phyloP scores from a whole-genome alignment of 2,797 vertebrate species.

The Falco biarmicus region DNA sequence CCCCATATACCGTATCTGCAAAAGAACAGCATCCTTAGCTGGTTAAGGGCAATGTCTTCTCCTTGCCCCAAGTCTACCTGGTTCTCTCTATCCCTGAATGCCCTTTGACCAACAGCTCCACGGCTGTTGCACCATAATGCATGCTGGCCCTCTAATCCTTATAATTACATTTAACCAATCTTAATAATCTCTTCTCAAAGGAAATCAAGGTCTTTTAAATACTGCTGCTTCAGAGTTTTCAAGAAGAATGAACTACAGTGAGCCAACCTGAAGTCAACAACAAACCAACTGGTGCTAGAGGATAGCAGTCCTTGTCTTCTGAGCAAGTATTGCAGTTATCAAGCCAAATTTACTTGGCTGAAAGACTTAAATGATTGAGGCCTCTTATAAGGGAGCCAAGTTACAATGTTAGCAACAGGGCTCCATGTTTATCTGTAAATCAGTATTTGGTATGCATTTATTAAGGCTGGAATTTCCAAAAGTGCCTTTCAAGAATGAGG shows the following conservation, averaged over 20 bases:
- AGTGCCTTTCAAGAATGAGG: neutral
- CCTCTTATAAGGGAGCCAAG: neutral
- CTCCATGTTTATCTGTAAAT: neutral
- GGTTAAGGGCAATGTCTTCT: neutral
- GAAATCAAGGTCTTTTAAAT: neutral
- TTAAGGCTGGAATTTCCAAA: neutral
- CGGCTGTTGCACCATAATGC: neutral
- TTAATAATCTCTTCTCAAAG: neutral
- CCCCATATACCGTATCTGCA: neutral
- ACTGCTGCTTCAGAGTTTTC: neutral
- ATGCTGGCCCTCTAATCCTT: neutral
- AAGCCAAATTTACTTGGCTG: slow-evolving; percentile 18
- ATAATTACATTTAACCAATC: neutral
- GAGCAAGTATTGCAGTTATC: neutral
- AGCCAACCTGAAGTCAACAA: neutral
- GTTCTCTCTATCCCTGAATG: neutral
- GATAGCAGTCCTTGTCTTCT: neutral
- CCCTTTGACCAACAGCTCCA: neutral
- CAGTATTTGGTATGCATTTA: neutral
- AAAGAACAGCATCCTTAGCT: neutral
- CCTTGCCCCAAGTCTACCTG: neutral
- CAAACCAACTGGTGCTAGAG: neutral
- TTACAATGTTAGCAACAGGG: neutral
- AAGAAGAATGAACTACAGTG: neutral
- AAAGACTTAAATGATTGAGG: neutral